Conservation (phyloP, 2,797 vertebrate species). For the Gallirallus australis region DNA sequence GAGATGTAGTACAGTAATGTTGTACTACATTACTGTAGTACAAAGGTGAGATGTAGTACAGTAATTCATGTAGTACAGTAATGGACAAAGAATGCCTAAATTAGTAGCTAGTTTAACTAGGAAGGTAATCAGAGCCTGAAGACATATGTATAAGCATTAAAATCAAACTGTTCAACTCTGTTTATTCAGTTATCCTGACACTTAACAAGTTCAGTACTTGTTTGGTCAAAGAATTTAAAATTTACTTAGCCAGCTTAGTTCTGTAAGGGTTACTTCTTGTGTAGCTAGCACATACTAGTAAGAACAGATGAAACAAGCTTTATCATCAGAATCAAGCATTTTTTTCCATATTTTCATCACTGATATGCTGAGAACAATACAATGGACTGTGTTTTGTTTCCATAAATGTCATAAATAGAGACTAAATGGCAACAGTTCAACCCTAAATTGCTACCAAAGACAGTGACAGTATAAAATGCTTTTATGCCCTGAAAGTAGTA, state of each 20-base stretch:
- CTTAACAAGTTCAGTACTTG: neutral
- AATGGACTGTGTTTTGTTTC: neutral
- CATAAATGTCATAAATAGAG: accelerated
- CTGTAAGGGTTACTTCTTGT: neutral
- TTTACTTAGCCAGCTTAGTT: neutral
- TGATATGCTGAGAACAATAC: neutral
- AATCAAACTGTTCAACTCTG: neutral
- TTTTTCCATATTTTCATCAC: neutral
- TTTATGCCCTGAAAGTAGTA: neutral
- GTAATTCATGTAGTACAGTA: too few species aligned
- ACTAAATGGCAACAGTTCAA: conserved; percentile 21
- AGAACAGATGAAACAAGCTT: neutral
- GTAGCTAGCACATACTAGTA: neutral
- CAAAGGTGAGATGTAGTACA: neutral
- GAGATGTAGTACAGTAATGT: neutral
- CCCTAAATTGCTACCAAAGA: neutral
- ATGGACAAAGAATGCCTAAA: neutral
- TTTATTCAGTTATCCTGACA: neutral
- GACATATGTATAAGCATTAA: neutral
- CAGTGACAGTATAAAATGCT: neutral
- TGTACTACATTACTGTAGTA: too few species aligned
- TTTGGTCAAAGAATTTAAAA: neutral
- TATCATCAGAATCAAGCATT: neutral
- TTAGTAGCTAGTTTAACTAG: neutral
- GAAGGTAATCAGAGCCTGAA: neutral